Base-by-base conservation (phyloP, 2,113 vertebrate genomes). In the Cavia porcellus region DNA sequence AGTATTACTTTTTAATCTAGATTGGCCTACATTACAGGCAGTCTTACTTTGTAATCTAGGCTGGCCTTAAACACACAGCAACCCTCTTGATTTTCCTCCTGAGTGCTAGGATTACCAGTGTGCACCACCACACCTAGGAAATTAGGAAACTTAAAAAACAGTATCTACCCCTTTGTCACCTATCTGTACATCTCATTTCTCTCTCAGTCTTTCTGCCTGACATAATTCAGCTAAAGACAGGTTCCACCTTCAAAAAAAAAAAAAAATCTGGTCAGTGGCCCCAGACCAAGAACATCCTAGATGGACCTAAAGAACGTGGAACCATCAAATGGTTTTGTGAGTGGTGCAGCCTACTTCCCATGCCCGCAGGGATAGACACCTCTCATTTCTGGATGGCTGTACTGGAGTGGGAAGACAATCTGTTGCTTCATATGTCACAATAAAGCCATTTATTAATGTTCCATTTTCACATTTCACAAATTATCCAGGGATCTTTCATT, bases 221-320 rank as follows among this genome's bases (percentile, higher is more conserved):
- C 25, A 30, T 50, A 55, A 24, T 92, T 15, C 1, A 92, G 85
- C 50, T 82, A 77, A 83, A 68, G 86, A 72, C 70, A 17, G 87
- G 83, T 66, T 35, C 50, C 35, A 87, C 32, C 24, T 89, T 95
- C 90, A n/a, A n/a, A n/a, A 82, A 45, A 80, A 85, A 66, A 74
- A 85, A 66, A 61, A 94, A 57, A 42, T 68, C 57, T 93, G 74
- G 24, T 7, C 83, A 89, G 86, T 75, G 93, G 6, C 55, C 12
- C 5, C 62, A 92, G 9, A 45, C 68, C 84, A 93, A 95, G 90
- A 66, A 77, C 52, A 52, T 52, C 64, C 30, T 0, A 35, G 7
- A 32, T 77, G n/a, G 30, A 74, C 42, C 50, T 82, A 96, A 62
- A 52, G 96, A 74, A 57, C 35, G 80, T 10, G 55, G 92, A 96